Evolutionary conservation across 2,888 invertebrate genomes (phyloP).

Genomic region (Capitulum mitella): DNA sequence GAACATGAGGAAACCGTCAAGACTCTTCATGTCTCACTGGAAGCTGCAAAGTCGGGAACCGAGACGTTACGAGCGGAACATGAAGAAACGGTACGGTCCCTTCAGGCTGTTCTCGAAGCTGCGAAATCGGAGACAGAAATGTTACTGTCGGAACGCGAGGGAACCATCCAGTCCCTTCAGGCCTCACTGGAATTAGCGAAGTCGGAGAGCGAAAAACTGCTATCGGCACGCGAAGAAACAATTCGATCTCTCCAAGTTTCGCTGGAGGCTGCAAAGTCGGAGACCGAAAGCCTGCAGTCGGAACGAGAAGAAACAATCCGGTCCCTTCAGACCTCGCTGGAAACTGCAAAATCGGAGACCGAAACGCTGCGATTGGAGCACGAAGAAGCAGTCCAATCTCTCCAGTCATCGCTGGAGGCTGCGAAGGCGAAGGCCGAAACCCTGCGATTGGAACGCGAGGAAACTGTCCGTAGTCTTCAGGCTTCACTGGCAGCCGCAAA

Average conservation of each 20-base stretch:
- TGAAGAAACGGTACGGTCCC: background rate
- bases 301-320: background rate
- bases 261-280: background rate
- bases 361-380: no score
- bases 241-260: background rate
- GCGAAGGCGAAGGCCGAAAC: background rate
- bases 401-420: background rate
- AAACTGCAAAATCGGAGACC: no score
- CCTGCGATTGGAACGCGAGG: accelerated
- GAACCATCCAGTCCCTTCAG: background rate
- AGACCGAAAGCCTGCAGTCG: background rate
- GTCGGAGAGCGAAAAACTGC: background rate
- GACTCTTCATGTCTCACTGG: no score
- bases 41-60: background rate
- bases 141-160: background rate
- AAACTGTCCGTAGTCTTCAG: no score
- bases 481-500: no score
- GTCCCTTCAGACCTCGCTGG: background rate
- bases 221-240: background rate
- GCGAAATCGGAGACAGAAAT: background rate
- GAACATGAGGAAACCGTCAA: background rate
- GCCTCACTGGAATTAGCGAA: background rate
- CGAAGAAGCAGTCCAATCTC: no score
- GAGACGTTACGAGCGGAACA: background rate
- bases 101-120: background rate